Evolutionary conservation across 2,797 vertebrate genomes (phyloP).

Genomic region (Brotula barbata): DNA sequence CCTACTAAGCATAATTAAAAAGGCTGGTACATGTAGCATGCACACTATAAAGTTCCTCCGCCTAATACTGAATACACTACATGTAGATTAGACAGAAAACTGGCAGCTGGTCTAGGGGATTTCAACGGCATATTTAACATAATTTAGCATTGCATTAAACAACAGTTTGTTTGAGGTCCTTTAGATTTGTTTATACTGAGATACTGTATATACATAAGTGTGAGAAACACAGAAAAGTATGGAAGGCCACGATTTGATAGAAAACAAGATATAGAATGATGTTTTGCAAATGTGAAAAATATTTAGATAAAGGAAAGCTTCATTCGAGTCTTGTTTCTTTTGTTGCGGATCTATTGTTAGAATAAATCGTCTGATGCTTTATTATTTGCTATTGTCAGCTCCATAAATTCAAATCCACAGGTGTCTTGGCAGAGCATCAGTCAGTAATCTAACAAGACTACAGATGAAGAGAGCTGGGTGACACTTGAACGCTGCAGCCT

Average conservation of each 20-base stretch:
- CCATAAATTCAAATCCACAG: slow-evolving; percentile 37
- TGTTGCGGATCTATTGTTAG: not conserved
- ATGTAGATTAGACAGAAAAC: not conserved
- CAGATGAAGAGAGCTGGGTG: slow-evolving; percentile 32
- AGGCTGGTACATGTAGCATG: slow-evolving; percentile 4
- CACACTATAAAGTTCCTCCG: not conserved
- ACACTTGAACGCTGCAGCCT: slow-evolving; percentile 32
- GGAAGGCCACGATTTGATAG: no score
- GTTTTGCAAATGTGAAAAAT: slow-evolving; percentile 15
- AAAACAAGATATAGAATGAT: slow-evolving; percentile 29
- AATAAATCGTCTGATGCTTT: slow-evolving; percentile 18
- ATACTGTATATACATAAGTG: no score
- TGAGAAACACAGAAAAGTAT: slow-evolving; percentile 32
- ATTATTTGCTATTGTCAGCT: slow-evolving; percentile 12
- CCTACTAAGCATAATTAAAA: slow-evolving; percentile 22
- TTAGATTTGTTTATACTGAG: slow-evolving; percentile 14
- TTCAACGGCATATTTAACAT: slow-evolving; percentile 5
- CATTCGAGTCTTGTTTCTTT: not conserved
- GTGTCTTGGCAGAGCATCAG: slow-evolving; percentile 41
- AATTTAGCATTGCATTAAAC: no score
- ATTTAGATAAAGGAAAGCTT: slow-evolving; percentile 19
- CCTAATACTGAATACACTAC: not conserved
- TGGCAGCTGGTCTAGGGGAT: not conserved
- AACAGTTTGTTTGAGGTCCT: not conserved
- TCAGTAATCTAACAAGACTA: slow-evolving; percentile 40